These are phyloP conservation scores for Maccullochella peelii DNA, from an alignment of 2,113 vertebrate species.

Conservation along the genomic window DNA sequence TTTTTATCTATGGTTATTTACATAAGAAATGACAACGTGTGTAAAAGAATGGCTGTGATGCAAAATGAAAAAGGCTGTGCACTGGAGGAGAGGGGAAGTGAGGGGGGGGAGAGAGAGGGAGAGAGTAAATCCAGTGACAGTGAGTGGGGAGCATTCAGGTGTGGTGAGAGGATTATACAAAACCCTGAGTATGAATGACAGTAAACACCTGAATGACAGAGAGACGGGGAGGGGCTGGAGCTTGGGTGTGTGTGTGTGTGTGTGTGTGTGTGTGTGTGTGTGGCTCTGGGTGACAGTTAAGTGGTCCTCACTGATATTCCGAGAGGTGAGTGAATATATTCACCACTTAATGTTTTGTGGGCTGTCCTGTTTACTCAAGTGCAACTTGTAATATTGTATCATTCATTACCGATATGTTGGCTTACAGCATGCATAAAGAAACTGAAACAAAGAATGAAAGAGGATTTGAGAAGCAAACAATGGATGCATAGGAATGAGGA, in stretches of 20 bases:
- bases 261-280: slow-evolving; percentile 36
- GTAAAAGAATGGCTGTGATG: slow-evolving; percentile 80
- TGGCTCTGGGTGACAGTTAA: slow-evolving; percentile 70
- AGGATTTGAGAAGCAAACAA: slow-evolving; percentile 42
- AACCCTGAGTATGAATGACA: slow-evolving; percentile 84
- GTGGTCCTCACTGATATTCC: slow-evolving; percentile 61
- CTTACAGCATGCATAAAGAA: slow-evolving; percentile 22
- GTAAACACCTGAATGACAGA: slow-evolving; percentile 85
- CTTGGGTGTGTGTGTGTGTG: slow-evolving; percentile 30
- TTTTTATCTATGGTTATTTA: slow-evolving; percentile 82
- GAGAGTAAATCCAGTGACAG: slow-evolving; percentile 79
- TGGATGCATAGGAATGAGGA: slow-evolving; percentile 30
- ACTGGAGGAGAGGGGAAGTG: slow-evolving; percentile 50
- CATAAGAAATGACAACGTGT: slow-evolving; percentile 80
- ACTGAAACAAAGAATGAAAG: slow-evolving; percentile 34
- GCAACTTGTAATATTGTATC: slow-evolving; percentile 43
- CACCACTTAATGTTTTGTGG: slow-evolving; percentile 50
- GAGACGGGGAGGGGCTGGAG: slow-evolving; percentile 59
- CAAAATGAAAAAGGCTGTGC: slow-evolving; percentile 72
- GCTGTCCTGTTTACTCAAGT: slow-evolving; percentile 54
- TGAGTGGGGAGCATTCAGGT: slow-evolving; percentile 82
- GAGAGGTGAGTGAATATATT: slow-evolving; percentile 69
- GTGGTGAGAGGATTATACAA: slow-evolving; percentile 85
- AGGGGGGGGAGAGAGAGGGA: slow-evolving; percentile 10
- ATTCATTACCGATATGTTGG: slow-evolving; percentile 39